phyloP scores from a whole-genome alignment of 2,113 vertebrate genomes.

The Oophaga pumilio region DNA sequence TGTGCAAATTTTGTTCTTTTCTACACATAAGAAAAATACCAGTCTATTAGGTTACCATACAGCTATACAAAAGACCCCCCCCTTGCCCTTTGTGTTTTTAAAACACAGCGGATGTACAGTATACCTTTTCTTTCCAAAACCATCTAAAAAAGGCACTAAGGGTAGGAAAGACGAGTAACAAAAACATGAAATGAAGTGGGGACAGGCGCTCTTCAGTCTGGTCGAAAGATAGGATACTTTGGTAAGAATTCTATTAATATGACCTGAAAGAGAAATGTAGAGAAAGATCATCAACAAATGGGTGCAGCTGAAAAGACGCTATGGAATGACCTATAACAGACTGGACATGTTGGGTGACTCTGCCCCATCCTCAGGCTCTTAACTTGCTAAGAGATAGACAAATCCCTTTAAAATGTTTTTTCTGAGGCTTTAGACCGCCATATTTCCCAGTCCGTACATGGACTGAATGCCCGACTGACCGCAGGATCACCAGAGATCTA shows the following conservation, averaged over 20 bases:
- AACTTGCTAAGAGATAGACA: no score
- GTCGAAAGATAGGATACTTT: constrained; percentile 99
- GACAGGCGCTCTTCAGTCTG: constrained; percentile 85
- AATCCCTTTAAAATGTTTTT: no score
- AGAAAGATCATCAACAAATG: not conserved
- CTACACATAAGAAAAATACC: constrained; percentile 70
- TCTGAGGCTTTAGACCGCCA: no score
- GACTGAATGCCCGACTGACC: no score
- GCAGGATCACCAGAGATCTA: no score
- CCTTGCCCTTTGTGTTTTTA: constrained; percentile 52
- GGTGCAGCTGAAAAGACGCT: no score
- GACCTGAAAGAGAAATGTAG: constrained; percentile 79
- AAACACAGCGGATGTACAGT: constrained; percentile 72
- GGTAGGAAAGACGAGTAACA: constrained; percentile 88
- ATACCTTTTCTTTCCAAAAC: constrained; percentile 88
- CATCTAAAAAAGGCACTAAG: constrained; percentile 98
- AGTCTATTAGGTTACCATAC: constrained; percentile 73
- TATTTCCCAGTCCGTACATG: no score
- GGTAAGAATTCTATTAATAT: constrained; percentile 99
- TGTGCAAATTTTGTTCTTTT: constrained; percentile 92
- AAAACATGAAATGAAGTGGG: constrained; percentile 66
- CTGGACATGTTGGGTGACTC: no score
- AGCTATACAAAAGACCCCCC: constrained; percentile 61
- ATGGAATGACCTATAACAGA: no score
- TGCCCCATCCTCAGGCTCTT: no score